A percentile compares a stretch with the other conserved stretches of the same genome.
Conservation (phyloP, 2,888 invertebrate genomes). For the Ophion slaviceki region DNA sequence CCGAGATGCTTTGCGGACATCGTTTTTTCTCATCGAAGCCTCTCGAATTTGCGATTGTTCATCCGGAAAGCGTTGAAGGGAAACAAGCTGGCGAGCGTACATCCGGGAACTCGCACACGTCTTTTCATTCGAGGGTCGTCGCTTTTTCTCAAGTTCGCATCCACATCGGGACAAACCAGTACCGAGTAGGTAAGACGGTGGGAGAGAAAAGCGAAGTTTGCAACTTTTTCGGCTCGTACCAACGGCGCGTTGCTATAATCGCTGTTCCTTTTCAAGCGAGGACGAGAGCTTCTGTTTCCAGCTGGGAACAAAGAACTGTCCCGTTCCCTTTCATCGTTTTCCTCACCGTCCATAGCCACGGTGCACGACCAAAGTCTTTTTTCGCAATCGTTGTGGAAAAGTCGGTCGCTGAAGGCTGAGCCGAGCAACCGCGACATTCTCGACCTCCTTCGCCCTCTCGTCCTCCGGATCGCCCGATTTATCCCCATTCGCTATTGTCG, state of each 20-base stretch:
- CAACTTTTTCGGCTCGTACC: slow-evolving; percentile 48
- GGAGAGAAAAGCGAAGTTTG: slow-evolving; percentile 35
- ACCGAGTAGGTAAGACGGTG: neutral
- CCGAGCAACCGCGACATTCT: slow-evolving; percentile 24
- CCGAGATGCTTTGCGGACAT: neutral
- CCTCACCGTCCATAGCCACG: slow-evolving; percentile 12
- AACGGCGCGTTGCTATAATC: slow-evolving; percentile 36
- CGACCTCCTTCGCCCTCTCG: slow-evolving; percentile 32
- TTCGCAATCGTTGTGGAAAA: slow-evolving; percentile 42
- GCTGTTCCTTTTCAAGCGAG: slow-evolving; percentile 47
- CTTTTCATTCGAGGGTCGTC: slow-evolving; percentile 9
- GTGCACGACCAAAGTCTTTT: slow-evolving; percentile 45
- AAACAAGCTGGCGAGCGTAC: slow-evolving; percentile 8
- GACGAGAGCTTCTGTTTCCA: slow-evolving; percentile 45
- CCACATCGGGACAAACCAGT: neutral
- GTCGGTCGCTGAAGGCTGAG: slow-evolving; percentile 49
- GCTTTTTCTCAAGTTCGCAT: slow-evolving; percentile 25
- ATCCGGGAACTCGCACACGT: slow-evolving; percentile 4
- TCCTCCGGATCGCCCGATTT: slow-evolving; percentile 13
- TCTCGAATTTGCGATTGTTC: slow-evolving; percentile 15
- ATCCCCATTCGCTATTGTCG: slow-evolving; percentile 39
- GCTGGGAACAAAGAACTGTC: slow-evolving; percentile 43
- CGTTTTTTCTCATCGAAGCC: neutral
- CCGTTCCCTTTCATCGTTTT: neutral
- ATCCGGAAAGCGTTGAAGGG: neutral